Evolutionary conservation across 2,888 invertebrate species (phyloP), one percentile per base, ranked within the genome.

Genomic region (Limnephilus rhombicus): DNA sequence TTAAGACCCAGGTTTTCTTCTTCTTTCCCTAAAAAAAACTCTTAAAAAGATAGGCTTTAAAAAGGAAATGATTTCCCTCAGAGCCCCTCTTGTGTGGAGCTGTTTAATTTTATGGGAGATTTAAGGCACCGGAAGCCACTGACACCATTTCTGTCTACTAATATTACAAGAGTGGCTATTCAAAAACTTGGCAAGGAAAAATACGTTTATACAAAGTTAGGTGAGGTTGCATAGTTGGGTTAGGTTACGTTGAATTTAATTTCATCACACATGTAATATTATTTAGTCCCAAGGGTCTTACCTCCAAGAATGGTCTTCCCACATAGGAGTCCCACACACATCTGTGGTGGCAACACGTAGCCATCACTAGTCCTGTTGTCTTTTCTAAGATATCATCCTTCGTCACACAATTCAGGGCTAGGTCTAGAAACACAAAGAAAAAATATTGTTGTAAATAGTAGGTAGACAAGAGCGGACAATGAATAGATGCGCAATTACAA

Each of bases 341-440:
- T 94, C 98, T 97, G 95, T 99, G 99, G 95, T 99, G 99, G 95
- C 99, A 99, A 95, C 99, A 99, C 37, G 98, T 97, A 3, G 99
- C 98, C 94, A 99, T 97, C 91, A 98, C 96, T 82, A 97, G 94
- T 11, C 98, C 98, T 90, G 94, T 96, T 94, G 94, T 95, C 95
- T 92, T 94, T 81, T 93, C 95, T 94, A 93, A 94, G 94, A 94
- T 95, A 94, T 94, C 95, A 18, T 94, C 95, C 85, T 96, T 96
- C 49, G 95, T 95, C 93, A 98, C 94, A 95, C 98, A 98, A 82
- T 97, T 96, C 92, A 98, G 94, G 1, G 98, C 97, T 94, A 98
- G 96, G 95, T 98, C 98, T 97, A 94, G 24, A 94, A 94, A 82
- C 11, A 15, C n/a, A 45, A 86, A n/a, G 24, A 9, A 24, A 89